Evolutionary conservation across 2,797 vertebrate genomes (phyloP).

Genomic region (Sparus aurata): DNA sequence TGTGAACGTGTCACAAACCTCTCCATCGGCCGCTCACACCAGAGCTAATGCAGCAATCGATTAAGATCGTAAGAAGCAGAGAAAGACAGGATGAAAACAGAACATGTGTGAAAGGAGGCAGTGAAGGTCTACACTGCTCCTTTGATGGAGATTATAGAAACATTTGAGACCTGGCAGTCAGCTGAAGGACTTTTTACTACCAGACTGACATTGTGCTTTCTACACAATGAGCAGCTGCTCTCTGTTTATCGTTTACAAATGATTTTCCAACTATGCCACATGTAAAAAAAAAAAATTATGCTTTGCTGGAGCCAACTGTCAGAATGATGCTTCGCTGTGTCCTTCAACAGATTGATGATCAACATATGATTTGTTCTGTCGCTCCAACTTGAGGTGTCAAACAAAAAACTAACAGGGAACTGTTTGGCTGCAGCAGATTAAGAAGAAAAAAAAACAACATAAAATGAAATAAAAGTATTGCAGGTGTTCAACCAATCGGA

Average conservation of each 20-base stretch:
- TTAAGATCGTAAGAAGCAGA: constrained; percentile 41
- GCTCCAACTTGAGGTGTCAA: too few species aligned
- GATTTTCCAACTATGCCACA: background rate
- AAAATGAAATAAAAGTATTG: too few species aligned
- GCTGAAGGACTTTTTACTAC: background rate
- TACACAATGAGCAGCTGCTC: background rate
- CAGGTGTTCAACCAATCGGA: too few species aligned
- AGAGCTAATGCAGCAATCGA: constrained; percentile 89
- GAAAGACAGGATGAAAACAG: constrained; percentile 50
- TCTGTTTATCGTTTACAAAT: background rate
- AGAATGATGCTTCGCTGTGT: background rate
- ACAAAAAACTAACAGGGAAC: too few species aligned
- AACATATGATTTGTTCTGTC: too few species aligned
- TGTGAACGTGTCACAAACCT: constrained; percentile 88
- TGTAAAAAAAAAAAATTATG: background rate
- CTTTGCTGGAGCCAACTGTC: background rate
- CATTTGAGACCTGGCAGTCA: background rate
- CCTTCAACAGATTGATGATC: too few species aligned
- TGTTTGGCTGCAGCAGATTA: too few species aligned
- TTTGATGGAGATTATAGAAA: background rate
- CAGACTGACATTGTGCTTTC: background rate
- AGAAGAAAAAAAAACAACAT: too few species aligned
- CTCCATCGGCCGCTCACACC: constrained; percentile 87
- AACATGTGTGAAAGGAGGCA: constrained; percentile 11
- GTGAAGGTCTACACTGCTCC: background rate